phyloP scores from a whole-genome alignment of 2,113 vertebrate genomes.

The Heterocephalus glaber region DNA sequence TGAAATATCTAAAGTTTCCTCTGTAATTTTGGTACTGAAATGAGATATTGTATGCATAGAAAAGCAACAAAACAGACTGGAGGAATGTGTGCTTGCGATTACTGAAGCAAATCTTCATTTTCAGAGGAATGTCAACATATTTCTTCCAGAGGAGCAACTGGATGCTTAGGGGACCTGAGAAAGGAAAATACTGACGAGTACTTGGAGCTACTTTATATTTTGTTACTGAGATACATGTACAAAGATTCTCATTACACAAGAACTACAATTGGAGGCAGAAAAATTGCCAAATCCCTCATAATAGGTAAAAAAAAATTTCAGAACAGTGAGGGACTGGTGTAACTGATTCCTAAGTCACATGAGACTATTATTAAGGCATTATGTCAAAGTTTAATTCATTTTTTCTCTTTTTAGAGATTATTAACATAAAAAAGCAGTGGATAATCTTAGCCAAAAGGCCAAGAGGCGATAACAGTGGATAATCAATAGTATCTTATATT shows the following conservation, averaged over 20 bases:
- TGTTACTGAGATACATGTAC: neutral
- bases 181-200: neutral
- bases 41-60: neutral
- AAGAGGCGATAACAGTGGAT: no score
- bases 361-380: neutral
- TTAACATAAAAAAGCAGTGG: no score
- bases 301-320: neutral
- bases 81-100: neutral
- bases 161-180: neutral
- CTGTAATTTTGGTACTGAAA: constrained; percentile 17
- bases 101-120: constrained; percentile 29
- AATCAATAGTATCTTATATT: neutral
- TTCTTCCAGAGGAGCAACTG: neutral
- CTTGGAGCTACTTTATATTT: constrained; percentile 6
- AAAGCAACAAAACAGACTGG: neutral
- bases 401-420: neutral
- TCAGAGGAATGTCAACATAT: constrained; percentile 37
- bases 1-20: constrained; percentile 18
- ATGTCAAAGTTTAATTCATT: neutral
- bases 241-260: constrained; percentile 14
- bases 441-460: no score
- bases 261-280: constrained; percentile 8
- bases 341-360: neutral
- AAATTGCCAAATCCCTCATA: neutral
- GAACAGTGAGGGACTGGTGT: neutral